Evolutionary conservation across 2,888 invertebrate species (phyloP), one percentile per base, ranked within the genome.

Genomic region (Drosophila longiperda): DNA sequence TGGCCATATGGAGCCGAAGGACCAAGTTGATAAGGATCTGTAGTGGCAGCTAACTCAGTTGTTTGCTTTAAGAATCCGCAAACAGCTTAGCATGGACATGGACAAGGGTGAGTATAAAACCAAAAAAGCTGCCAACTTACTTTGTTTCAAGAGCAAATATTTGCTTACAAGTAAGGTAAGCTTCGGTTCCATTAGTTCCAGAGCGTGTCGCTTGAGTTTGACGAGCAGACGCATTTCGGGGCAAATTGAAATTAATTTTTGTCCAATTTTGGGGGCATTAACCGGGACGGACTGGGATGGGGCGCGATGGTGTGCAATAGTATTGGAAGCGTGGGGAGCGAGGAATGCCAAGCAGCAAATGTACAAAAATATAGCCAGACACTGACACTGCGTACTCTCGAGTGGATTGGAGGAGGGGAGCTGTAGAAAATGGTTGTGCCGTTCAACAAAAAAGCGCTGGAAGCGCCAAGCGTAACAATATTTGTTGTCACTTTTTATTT

Each of bases 131-230:
- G 64, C 34, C 61, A 72, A 73, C 67, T 73, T 61, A 87, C 88
- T 87, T 89, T 89, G 80, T 90, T 87, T 69, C 78, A 78, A 75
- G 66, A 78, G 85, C 67, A 86, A 86, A 86, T 86, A 86, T 86
- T 86, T 86, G 90, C 90, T 72, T 78, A 89, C 83, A 85, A 80
- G 88, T 76, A 82, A 89, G 82, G 86, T 82, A 89, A 89, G 90
- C 90, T 89, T 80, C 78, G 69, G 73, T 89, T 89, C 85, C 89
- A 85, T 85, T 85, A 85, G 85, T 82, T 89, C 58, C 67, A 52
- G 55, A 69, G 67, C 64, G 50, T 62, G 69, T 57, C 66, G 61
- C 62, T 63, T 53, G 68, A 65, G 61, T 68, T 66, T 68, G 73
- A 68, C 63, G 64, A 65, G 67, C 36, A 36, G 59, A 34, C 65